Base-by-base conservation (phyloP, 2,797 vertebrate species). In the Sciurus carolinensis region DNA sequence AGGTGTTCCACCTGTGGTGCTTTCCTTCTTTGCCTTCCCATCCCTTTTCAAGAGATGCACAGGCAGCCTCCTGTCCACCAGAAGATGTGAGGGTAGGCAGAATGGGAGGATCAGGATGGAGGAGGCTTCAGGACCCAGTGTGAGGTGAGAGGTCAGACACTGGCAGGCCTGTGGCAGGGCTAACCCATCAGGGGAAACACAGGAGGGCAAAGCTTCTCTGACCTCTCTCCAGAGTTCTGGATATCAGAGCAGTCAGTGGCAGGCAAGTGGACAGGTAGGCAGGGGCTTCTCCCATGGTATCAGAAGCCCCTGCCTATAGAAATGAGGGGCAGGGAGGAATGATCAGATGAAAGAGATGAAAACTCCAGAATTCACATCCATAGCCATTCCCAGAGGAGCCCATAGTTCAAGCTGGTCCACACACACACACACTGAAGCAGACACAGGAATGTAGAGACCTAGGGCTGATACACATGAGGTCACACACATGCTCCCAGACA, bases 251-350 rank as follows among this genome's bases (percentile, higher is more conserved):
- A 47, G 81, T 69, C 69, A 44, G 62, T 0, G 1, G 91, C 89
- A 91, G 95, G 90, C 14, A 14, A 95, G 79, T 17, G n/a, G 79
- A 72, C 44, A 57, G 94, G 88, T 67, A 30, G 81, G 69, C 62
- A n/a, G 59, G 80, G 83, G 30, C 57, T 69, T 90, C 84, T 89
- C 87, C 96, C 90, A 92, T 95, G 91, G 84, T 95, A 94, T 97
- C 94, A 97, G 86, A 11, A 44, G 59, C 47, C 6, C 30, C 26
- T 57, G 7, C 5, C 14, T 57, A 22, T 7, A 50, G 39, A 15
- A 47, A 69, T 33, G 52, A 20, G 76, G 79, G 47, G 54, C 42
- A 54, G 26, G 47, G 59, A 93, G 24, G 33, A 9, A 57, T 4
- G 33, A 24, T 30, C 42, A 5, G 50, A 59, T 5, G 6, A 39